A percentile compares a stretch with the other conserved stretches of the same genome.
Conservation (phyloP, 2,113 vertebrate genomes). For the Ivindomyrus marchei region DNA sequence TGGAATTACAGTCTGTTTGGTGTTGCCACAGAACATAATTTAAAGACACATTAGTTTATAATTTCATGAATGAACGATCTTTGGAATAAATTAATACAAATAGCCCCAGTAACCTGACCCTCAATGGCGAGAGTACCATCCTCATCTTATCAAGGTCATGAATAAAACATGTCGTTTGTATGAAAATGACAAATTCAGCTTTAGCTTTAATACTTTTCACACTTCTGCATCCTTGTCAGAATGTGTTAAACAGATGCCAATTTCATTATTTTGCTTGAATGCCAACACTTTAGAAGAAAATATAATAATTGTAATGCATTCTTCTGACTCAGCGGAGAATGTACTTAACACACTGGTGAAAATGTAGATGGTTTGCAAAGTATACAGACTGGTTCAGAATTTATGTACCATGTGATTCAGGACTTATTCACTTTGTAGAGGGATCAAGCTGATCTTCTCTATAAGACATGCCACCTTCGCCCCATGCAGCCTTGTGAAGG, state of each 20-base stretch:
- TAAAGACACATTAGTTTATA: background rate
- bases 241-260: no score
- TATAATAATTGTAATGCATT: background rate
- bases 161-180: background rate
- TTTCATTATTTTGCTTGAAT: no score
- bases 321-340: no score
- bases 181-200: no score
- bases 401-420: background rate
- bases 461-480: background rate
- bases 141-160: background rate
- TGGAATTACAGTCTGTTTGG: background rate
- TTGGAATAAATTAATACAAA: no score
- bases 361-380: background rate
- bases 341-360: background rate
- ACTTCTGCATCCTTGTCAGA: no score
- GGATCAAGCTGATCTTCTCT: background rate
- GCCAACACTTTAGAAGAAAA: background rate
- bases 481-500: background rate
- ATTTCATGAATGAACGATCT: background rate
- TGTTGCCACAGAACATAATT: background rate
- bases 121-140: background rate
- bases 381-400: background rate
- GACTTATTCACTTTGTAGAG: background rate
- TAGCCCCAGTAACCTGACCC: background rate
- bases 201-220: no score